Evolutionary conservation across 2,888 invertebrate genomes (phyloP).

Genomic region (Lasioglossum malachurum): DNA sequence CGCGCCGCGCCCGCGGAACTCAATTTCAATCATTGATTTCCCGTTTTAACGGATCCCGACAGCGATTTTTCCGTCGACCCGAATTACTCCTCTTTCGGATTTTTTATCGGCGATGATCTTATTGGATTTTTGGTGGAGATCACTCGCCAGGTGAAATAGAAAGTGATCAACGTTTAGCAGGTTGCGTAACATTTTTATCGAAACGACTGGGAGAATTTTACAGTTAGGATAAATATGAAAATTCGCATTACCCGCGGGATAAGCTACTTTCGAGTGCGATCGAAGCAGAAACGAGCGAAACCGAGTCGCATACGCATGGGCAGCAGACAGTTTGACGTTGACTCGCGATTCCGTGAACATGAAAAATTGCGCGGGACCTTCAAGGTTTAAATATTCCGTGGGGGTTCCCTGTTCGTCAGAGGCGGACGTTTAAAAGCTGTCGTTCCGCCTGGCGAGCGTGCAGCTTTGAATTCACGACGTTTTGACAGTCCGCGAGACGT

Average conservation of each 20-base stretch:
- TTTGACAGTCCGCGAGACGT: constrained; percentile 49
- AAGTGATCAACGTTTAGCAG: neutral
- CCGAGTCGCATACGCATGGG: neutral
- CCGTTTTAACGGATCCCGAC: neutral
- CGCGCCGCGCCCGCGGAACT: neutral
- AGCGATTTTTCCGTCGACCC: neutral
- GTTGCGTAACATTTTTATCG: neutral
- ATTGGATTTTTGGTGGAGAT: neutral
- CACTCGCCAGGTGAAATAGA: neutral
- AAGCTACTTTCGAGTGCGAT: neutral
- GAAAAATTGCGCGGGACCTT: constrained; percentile 19
- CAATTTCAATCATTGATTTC: constrained; percentile 29
- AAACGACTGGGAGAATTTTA: neutral
- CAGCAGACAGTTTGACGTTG: neutral
- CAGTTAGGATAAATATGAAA: no score
- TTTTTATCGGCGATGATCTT: neutral
- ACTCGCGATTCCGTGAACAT: neutral
- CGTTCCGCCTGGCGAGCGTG: neutral
- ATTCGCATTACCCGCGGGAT: no score
- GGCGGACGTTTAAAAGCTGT: constrained; percentile 28
- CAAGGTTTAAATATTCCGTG: constrained; percentile 4
- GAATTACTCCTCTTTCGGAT: neutral
- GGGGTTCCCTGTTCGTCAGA: neutral
- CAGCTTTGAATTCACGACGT: constrained; percentile 41
- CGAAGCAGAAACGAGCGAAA: neutral